These are phyloP conservation scores for Standfussiana lucernea DNA, from an alignment of 2,888 invertebrate genomes.

Conservation along the genomic window DNA sequence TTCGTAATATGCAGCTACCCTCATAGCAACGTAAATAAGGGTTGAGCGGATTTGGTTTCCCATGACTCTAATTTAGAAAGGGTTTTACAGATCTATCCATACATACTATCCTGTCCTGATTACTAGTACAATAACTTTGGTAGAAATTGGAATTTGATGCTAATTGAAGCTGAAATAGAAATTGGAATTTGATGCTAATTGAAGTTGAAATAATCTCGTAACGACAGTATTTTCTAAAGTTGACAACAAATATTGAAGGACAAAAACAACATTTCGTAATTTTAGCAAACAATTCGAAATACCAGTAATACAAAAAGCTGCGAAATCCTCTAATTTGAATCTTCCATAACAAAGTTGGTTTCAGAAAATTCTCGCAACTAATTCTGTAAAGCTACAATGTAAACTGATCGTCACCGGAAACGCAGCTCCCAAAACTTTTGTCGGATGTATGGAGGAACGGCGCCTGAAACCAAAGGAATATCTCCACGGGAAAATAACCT, in stretches of 20 bases:
- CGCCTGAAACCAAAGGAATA: slow-evolving; percentile 53
- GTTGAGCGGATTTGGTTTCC: slow-evolving; percentile 4
- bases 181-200: slow-evolving; percentile 4
- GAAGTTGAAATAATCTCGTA: background rate
- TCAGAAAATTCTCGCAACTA: slow-evolving; percentile 54
- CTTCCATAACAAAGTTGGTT: slow-evolving; percentile 56
- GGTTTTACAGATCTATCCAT: too few relatives aligned
- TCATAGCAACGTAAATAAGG: slow-evolving; percentile 14
- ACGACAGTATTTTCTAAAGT: background rate
- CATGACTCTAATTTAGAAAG: slow-evolving; percentile 12
- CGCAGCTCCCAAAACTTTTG: slow-evolving; percentile 66
- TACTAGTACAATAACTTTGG: background rate
- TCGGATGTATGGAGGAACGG: slow-evolving; percentile 64
- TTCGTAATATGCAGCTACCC: slow-evolving; percentile 12
- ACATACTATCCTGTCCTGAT: background rate
- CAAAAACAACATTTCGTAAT: slow-evolving; percentile 15
- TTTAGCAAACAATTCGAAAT: slow-evolving; percentile 37
- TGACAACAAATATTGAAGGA: slow-evolving; percentile 7
- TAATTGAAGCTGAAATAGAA: background rate
- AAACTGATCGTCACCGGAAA: slow-evolving; percentile 66
- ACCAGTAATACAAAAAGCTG: slow-evolving; percentile 15
- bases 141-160: background rate
- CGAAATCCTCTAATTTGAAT: slow-evolving; percentile 52
- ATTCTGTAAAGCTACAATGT: slow-evolving; percentile 67
- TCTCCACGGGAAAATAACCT: slow-evolving; percentile 57